A percentile compares a stretch with the other conserved stretches of the same genome.
These are phyloP conservation scores for Ceyx cyanopectus DNA, from an alignment of 2,113 vertebrate genomes.

Conservation along the genomic window DNA sequence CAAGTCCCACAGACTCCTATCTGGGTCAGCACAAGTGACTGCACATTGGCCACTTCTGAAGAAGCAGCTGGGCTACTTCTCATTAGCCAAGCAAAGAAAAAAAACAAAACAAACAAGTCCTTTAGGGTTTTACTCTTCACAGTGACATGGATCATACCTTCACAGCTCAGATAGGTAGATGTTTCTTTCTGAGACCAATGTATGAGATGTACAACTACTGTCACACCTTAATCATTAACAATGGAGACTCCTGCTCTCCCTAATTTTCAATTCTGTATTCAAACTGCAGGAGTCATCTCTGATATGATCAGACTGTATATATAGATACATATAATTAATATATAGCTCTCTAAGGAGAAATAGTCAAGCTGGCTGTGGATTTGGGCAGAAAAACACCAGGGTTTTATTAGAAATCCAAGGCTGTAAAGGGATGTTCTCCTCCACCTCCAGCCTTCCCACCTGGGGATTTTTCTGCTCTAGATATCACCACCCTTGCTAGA, in stretches of 20 bases:
- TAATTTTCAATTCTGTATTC: background rate
- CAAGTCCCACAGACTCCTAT: background rate
- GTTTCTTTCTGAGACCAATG: background rate
- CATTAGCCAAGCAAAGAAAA: background rate
- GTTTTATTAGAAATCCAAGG: background rate
- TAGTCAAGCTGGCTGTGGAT: background rate
- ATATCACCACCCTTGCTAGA: background rate
- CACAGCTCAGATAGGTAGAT: background rate
- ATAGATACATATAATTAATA: background rate
- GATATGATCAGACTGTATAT: background rate
- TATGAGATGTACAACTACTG: background rate
- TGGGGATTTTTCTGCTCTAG: background rate
- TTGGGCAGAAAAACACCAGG: background rate
- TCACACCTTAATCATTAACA: background rate
- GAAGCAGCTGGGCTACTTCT: background rate
- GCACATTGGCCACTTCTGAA: background rate
- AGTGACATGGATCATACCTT: background rate
- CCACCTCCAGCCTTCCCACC: background rate
- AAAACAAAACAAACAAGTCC: accelerated
- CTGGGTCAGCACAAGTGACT: background rate
- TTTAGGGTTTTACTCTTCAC: background rate
- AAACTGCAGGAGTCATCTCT: background rate
- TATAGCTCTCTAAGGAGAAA: background rate
- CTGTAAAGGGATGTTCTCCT: background rate
- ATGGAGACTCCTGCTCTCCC: background rate